Conservation (phyloP, 2,113 vertebrate genomes). For the Stigmatopora argus region DNA sequence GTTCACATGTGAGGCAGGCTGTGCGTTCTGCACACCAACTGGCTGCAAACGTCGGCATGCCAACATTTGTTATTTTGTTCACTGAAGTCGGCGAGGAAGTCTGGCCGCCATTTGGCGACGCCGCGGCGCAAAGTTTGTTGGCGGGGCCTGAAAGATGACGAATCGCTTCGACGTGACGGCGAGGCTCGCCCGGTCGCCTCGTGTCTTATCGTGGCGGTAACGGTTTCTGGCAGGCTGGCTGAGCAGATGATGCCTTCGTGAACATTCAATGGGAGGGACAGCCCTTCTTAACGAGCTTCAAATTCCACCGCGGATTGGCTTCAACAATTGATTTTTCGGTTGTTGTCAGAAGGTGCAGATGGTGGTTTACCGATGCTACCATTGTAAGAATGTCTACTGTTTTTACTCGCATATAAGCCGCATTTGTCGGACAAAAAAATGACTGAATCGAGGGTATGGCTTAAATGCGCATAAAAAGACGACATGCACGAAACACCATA, state of each 20-base stretch:
- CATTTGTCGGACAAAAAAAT: too few relatives aligned
- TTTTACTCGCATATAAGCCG: too few relatives aligned
- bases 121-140: slow-evolving; percentile 34
- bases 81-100: slow-evolving; percentile 24
- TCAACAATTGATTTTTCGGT: neutral
- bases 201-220: neutral
- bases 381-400: neutral
- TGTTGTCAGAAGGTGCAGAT: neutral
- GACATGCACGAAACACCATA: too few relatives aligned
- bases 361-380: neutral
- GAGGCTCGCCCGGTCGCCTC: neutral
- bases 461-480: too few relatives aligned
- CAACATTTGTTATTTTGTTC: slow-evolving; percentile 25
- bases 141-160: slow-evolving; percentile 28
- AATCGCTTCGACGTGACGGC: slow-evolving; percentile 23
- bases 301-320: neutral
- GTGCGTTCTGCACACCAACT: slow-evolving; percentile 3
- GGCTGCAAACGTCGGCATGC: slow-evolving; percentile 16
- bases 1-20: neutral
- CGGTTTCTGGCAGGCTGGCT: slow-evolving; percentile 24
- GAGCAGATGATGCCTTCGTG: slow-evolving; percentile 15
- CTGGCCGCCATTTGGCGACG: slow-evolving; percentile 39
- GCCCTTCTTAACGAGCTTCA: slow-evolving; percentile 15
- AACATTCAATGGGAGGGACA: slow-evolving; percentile 11
- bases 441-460: too few relatives aligned